These are phyloP conservation scores for Falco rusticolus DNA, from an alignment of 2,797 vertebrate genomes.

Conservation along the genomic window DNA sequence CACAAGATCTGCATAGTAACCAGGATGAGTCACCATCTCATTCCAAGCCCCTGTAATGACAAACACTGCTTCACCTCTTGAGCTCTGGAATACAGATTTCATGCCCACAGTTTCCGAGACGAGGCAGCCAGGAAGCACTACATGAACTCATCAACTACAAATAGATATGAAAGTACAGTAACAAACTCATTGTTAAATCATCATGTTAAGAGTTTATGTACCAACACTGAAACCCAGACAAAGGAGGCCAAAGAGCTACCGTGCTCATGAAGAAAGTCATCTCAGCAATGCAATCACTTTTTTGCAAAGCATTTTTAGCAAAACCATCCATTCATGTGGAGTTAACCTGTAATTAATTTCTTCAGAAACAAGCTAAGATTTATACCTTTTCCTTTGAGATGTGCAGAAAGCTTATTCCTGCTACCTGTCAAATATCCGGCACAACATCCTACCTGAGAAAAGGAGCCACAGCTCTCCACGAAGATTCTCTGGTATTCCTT, in stretches of 20 bases:
- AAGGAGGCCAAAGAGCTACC: background rate
- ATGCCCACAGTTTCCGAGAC: background rate
- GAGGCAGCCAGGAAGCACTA: background rate
- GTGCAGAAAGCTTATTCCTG: background rate
- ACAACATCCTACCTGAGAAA: slow-evolving; percentile 87
- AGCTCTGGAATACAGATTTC: background rate
- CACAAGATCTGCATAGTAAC: slow-evolving; percentile 91
- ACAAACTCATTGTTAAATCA: background rate
- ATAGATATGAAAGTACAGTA: background rate
- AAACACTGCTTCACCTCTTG: background rate
- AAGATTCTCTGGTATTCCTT: slow-evolving; percentile 91
- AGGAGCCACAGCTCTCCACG: slow-evolving; percentile 96
- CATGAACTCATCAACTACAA: background rate
- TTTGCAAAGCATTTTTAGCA: background rate
- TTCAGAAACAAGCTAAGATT: background rate
- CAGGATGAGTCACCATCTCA: slow-evolving; percentile 91
- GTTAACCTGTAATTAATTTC: background rate
- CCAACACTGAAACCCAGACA: background rate
- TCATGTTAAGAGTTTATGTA: background rate
- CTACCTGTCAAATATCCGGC: background rate
- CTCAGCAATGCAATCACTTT: background rate
- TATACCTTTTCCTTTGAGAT: background rate
- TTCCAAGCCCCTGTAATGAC: slow-evolving; percentile 88
- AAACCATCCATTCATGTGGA: background rate
- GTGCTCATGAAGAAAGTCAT: background rate